Evolutionary conservation across 2,888 invertebrate species (phyloP).

Genomic region (Hirtodrosophila alboralis): DNA sequence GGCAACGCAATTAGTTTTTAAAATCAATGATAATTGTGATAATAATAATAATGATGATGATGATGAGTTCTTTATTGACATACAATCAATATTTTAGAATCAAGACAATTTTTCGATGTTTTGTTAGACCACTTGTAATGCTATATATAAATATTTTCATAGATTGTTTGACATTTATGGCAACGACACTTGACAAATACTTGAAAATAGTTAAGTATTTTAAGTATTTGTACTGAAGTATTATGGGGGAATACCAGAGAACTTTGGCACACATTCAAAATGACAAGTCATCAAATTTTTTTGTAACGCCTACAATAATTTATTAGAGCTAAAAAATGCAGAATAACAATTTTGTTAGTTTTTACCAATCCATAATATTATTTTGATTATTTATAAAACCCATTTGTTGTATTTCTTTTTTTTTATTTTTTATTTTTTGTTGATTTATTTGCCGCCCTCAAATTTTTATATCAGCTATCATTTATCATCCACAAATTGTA

Average conservation of each 20-base stretch:
- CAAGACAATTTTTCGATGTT: slow-evolving; percentile 10
- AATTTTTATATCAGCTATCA: slow-evolving; percentile 9
- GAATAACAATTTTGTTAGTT: no score
- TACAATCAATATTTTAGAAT: slow-evolving; percentile 9
- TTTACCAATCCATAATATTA: no score
- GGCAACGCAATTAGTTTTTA: slow-evolving; percentile 1
- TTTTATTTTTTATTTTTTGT: no score
- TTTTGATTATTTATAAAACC: no score
- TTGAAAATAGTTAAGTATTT: not conserved
- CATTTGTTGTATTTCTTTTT: no score
- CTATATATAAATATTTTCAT: slow-evolving; percentile 9
- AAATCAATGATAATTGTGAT: slow-evolving; percentile 8
- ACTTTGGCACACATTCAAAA: slow-evolving; percentile 32
- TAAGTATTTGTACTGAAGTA: slow-evolving; percentile 6
- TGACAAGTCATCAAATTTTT: slow-evolving; percentile 17
- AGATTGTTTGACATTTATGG: slow-evolving; percentile 18
- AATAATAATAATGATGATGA: not conserved
- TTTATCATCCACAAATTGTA: slow-evolving; percentile 22
- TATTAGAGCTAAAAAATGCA: not conserved
- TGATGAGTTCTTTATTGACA: slow-evolving; percentile 6
- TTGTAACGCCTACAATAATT: slow-evolving; percentile 1
- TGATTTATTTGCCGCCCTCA: slow-evolving; percentile 22
- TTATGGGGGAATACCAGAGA: slow-evolving; percentile 12
- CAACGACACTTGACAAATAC: slow-evolving; percentile 23
- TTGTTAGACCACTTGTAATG: slow-evolving; percentile 1